Percentiles rank a stretch among this genome's conserved stretches.
These are phyloP conservation scores for Folsomia manolachei DNA, from an alignment of 2,888 invertebrate genomes.

Conservation along the genomic window DNA sequence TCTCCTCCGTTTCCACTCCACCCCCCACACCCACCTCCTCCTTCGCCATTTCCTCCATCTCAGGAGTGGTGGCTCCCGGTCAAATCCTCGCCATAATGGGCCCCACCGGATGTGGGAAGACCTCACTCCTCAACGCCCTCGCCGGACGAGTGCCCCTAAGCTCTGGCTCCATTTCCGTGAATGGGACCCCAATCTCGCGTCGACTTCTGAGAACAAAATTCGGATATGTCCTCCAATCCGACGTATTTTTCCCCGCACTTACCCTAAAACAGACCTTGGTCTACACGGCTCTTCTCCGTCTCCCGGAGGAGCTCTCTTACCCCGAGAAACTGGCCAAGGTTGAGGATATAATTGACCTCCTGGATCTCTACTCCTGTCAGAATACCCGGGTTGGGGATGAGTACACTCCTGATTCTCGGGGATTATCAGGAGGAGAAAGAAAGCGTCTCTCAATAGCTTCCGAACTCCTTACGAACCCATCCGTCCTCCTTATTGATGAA, in stretches of 20 bases:
- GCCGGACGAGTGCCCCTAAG: conserved; percentile 67
- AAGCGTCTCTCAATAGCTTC: conserved; percentile 78
- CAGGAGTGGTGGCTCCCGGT: conserved; percentile 70
- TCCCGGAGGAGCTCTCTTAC: conserved; percentile 68
- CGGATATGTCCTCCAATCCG: conserved; percentile 76
- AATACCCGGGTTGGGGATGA: conserved; percentile 68
- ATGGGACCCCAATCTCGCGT: conserved; percentile 65
- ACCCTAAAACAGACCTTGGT: conserved; percentile 71
- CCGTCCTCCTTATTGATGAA: conserved; percentile 61
- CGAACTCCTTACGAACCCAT: conserved; percentile 74
- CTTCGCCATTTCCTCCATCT: conserved; percentile 63
- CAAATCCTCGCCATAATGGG: conserved; percentile 78
- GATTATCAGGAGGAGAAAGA: conserved; percentile 79
- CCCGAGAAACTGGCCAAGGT: conserved; percentile 72
- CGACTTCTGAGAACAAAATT: conserved; percentile 67
- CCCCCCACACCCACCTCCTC: background rate
- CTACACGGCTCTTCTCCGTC: conserved; percentile 62
- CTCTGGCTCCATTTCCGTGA: conserved; percentile 65
- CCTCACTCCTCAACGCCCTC: conserved; percentile 70
- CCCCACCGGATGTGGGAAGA: conserved; percentile 72
- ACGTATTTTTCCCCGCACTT: conserved; percentile 74
- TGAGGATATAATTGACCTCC: conserved; percentile 70
- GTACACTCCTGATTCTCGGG: conserved; percentile 60
- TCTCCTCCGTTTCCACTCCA: conserved; percentile 7
- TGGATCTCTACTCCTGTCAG: conserved; percentile 70